Base-by-base conservation (phyloP, 2,888 invertebrate species). In the Azorinus chamasolen region DNA sequence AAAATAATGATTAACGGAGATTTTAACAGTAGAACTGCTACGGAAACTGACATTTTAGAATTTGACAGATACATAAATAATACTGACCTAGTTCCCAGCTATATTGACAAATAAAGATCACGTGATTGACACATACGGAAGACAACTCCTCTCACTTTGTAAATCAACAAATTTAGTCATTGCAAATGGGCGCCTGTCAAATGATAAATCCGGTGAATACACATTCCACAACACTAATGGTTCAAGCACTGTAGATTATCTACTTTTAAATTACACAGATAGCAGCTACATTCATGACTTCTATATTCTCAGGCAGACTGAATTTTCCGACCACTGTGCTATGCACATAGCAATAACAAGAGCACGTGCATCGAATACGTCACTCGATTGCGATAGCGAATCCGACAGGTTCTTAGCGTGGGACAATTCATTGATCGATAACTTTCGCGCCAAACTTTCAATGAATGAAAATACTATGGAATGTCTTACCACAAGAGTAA, bases 231-330 rank as follows among this genome's bases (percentile, higher is more conserved):
- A 10, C 12, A 1, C 5, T 14, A 37, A 55, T n/a, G 55, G 55
- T 2, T 55, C 55, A 5, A 55, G 55, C 39, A 55, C 39, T 2
- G 55, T 55, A 12, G 55, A 55, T 14, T 55, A 55, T 18, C 27
- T 55, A 5, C 20, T 55, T 20, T 16, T 39, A 14, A 12, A 55
- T 6, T 12, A 22, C 6, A 20, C 32, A 20, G 20, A 55, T 18
- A 4, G 8, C 16, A 12, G 8, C 2, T 39, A 14, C 12, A 55
- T 55, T 2, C 10, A 16, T 2, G 18, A 55, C 2, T 55, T 55
- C n/a, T 6, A 16, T 39, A 55, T 55, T 18, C 12, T 18, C 12
- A 22, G 4, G 8, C 55, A 37, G 5, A 39, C 2, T 20, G 55
- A 55, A 20, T 55, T 55, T 39, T 55, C 55, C 2, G 39, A 55